phyloP scores from a whole-genome alignment of 2,888 invertebrate genomes.

The Neoscelio sp. region DNA sequence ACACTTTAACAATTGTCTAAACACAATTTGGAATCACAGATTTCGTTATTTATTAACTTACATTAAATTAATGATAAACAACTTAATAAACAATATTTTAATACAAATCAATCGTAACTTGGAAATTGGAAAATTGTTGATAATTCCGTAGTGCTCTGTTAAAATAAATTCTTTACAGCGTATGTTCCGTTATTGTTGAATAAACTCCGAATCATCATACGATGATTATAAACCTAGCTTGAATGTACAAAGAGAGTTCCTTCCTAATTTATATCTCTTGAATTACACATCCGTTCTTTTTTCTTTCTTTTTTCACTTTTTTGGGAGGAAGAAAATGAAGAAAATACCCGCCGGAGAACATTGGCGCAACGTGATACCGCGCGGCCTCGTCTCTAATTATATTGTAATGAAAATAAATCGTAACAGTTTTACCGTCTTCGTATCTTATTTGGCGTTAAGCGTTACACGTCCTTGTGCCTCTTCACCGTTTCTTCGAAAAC shows the following conservation, averaged over 20 bases:
- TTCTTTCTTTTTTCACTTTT: slow-evolving; percentile 3
- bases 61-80: too few species aligned
- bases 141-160: background rate
- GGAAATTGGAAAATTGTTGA: too few species aligned
- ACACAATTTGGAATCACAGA: background rate
- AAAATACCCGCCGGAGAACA: slow-evolving; percentile 13
- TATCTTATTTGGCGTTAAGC: slow-evolving; percentile 36
- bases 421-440: slow-evolving; percentile 50
- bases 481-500: slow-evolving; percentile 39
- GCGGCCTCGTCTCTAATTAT: slow-evolving; percentile 45
- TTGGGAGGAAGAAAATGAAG: slow-evolving; percentile 37
- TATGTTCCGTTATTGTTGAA: too few species aligned
- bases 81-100: background rate
- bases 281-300: slow-evolving; percentile 27
- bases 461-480: slow-evolving; percentile 6
- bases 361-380: slow-evolving; percentile 38
- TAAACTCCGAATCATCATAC: too few species aligned
- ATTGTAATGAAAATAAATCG: slow-evolving; percentile 58
- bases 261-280: slow-evolving; percentile 16
- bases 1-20: slow-evolving; percentile 16
- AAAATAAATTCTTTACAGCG: background rate
- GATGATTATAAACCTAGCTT: slow-evolving; percentile 1
- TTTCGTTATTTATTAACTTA: too few species aligned
- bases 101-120: too few species aligned
- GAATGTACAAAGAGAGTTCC: slow-evolving; percentile 6